These are phyloP conservation scores for Leucosticte australis DNA, from an alignment of 2,113 vertebrate species.

Conservation along the genomic window DNA sequence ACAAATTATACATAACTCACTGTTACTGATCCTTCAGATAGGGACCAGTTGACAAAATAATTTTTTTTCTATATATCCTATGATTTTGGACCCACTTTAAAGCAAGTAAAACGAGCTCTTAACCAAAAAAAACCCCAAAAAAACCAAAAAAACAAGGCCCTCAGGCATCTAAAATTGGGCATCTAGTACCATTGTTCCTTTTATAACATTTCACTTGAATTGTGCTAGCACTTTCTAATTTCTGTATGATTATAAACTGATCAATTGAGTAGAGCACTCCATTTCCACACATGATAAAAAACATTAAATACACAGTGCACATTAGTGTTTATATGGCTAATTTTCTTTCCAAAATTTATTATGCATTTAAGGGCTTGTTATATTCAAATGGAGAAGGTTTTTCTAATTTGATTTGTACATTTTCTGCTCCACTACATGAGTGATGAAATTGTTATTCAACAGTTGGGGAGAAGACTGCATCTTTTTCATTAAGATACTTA, in stretches of 20 bases:
- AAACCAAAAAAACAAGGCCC: not conserved
- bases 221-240: not conserved
- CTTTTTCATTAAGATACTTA: not conserved
- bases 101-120: not conserved
- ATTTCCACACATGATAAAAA: constrained; percentile 17
- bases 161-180: not conserved
- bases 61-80: not conserved
- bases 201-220: not conserved
- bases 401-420: constrained; percentile 21
- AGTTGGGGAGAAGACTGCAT: not conserved
- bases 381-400: not conserved
- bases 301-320: not conserved
- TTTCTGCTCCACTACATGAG: constrained; percentile 7
- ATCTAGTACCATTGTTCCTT: not conserved
- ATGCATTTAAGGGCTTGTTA: not conserved
- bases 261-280: not conserved
- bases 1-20: not conserved
- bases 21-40: not conserved
- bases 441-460: constrained; percentile 35
- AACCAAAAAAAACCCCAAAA: not conserved
- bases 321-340: constrained; percentile 3
- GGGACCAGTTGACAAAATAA: not conserved
- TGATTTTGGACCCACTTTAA: not conserved
- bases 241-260: not conserved
- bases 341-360: constrained; percentile 27